These are phyloP conservation scores for Microhierax caerulescens DNA, from an alignment of 2,797 vertebrate genomes.

Conservation along the genomic window DNA sequence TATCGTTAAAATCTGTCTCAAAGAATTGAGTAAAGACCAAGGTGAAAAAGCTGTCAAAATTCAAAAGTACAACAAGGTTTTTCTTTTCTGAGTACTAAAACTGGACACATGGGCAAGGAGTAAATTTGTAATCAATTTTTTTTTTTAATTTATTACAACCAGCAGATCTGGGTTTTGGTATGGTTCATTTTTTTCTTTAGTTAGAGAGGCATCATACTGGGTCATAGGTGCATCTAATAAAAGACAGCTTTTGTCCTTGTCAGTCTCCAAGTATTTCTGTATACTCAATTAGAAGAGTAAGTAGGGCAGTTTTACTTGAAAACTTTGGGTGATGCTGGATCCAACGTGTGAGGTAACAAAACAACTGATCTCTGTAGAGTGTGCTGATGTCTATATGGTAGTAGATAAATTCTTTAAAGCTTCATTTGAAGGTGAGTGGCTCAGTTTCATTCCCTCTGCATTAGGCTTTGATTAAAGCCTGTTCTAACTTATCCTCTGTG, in stretches of 20 bases:
- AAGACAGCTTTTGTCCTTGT: not conserved
- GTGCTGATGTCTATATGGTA: not conserved
- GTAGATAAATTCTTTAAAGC: not conserved
- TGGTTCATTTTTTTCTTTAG: not conserved
- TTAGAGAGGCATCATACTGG: not conserved
- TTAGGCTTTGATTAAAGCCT: not conserved
- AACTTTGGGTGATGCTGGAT: not conserved
- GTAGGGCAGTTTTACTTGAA: not conserved
- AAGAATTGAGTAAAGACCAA: not conserved
- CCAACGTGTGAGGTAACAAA: not conserved
- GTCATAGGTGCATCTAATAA: not conserved
- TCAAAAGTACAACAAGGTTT: not conserved
- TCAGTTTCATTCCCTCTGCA: not conserved
- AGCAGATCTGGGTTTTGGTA: not conserved
- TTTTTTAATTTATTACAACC: not conserved
- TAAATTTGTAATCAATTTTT: not conserved
- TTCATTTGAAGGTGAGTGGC: not conserved
- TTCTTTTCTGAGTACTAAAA: not conserved
- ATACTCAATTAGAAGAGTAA: not conserved
- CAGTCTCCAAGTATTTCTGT: not conserved
- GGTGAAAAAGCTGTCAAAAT: not conserved
- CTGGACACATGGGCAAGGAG: accelerated
- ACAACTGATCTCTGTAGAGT: not conserved
- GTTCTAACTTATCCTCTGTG: not conserved
- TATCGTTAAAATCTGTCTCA: not conserved